These are phyloP conservation scores for Xiphophorus couchianus DNA, from an alignment of 2,113 vertebrate species.

Conservation along the genomic window DNA sequence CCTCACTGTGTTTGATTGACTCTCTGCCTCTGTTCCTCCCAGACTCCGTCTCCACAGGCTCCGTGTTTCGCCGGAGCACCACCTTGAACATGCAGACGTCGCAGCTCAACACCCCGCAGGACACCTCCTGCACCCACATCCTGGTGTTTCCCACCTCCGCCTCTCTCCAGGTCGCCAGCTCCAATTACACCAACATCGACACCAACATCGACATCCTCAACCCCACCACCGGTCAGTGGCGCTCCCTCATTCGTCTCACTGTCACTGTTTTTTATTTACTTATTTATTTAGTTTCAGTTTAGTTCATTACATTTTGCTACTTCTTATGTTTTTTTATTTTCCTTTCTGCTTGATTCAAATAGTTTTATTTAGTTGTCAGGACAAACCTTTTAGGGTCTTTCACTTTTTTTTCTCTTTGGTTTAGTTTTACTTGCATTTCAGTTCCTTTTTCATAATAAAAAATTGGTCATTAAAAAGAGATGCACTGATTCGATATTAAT, in stretches of 20 bases:
- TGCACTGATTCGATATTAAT: too few relatives aligned
- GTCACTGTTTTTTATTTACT: background rate
- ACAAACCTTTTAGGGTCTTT: too few relatives aligned
- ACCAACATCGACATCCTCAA: conserved; percentile 92
- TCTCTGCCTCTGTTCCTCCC: conserved; percentile 11
- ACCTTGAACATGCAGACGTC: conserved; percentile 96
- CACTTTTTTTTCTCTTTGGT: too few relatives aligned
- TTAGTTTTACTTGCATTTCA: too few relatives aligned
- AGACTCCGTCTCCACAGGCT: conserved; percentile 95
- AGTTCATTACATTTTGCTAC: background rate
- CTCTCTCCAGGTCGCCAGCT: conserved; percentile 91
- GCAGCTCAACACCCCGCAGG: conserved; percentile 95
- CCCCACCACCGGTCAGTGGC: conserved; percentile 86
- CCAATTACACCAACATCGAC: conserved; percentile 86
- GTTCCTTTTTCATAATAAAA: too few relatives aligned
- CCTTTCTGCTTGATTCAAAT: background rate
- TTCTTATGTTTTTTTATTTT: background rate
- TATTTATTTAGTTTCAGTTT: background rate
- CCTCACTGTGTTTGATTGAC: background rate
- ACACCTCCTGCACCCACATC: conserved; percentile 97
- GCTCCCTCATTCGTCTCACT: background rate
- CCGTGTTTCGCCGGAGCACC: conserved; percentile 95
- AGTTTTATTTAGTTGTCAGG: too few relatives aligned
- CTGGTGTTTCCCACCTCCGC: conserved; percentile 97
- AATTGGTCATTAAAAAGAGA: too few relatives aligned